phyloP scores from a whole-genome alignment of 1,140 invertebrate species.

The Gonioctena quinquepunctata region DNA sequence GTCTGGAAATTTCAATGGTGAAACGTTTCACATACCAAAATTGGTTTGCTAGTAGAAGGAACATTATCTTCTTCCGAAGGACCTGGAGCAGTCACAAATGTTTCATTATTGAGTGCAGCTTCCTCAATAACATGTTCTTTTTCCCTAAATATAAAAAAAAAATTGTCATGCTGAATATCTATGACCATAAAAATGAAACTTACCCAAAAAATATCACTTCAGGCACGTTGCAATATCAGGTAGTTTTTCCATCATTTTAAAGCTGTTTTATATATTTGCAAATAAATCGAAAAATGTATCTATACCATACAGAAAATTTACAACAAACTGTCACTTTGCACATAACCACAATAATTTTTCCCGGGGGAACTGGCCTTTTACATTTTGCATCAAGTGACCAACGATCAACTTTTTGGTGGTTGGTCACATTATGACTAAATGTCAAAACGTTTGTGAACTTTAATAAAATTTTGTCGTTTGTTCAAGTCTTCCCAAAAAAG shows the following conservation, averaged over 20 bases:
- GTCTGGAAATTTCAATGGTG: not conserved
- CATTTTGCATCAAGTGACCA: not conserved
- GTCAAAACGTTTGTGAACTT: not conserved
- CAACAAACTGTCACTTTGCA: not conserved
- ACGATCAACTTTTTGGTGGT: not conserved
- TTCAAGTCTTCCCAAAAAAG: not conserved
- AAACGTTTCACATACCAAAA: not conserved
- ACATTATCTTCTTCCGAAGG: not conserved
- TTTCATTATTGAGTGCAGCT: not conserved
- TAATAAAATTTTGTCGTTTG: not conserved
- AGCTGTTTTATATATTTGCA: not conserved
- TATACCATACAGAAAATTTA: too few species aligned
- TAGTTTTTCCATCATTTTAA: not conserved
- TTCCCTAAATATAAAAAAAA: not conserved
- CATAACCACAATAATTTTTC: not conserved
- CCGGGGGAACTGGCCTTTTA: not conserved
- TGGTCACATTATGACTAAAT: not conserved
- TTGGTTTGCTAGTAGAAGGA: not conserved
- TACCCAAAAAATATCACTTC: not conserved
- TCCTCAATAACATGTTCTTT: not conserved
- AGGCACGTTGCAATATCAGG: not conserved
- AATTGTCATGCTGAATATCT: not conserved
- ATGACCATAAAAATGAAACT: not conserved
- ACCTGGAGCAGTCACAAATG: not conserved
- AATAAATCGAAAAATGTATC: too few species aligned